Conservation (phyloP, 2,888 invertebrate genomes). For the Hedychridium roseum region DNA sequence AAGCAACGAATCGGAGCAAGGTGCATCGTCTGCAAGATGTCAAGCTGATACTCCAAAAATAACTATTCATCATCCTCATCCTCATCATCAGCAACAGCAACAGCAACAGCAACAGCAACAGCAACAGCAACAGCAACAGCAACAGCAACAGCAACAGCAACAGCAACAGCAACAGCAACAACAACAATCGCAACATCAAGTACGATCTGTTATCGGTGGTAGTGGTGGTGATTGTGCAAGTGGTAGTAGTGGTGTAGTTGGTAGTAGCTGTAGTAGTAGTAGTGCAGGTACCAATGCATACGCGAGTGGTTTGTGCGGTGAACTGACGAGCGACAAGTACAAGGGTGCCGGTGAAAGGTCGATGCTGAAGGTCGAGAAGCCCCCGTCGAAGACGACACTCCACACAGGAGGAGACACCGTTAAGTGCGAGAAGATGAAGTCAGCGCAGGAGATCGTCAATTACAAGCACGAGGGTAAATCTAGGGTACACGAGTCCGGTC, state of each 20-base stretch:
- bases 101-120: constrained; percentile 23
- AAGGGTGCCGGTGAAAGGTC: constrained; percentile 53
- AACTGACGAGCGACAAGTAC: constrained; percentile 38
- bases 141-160: too few species aligned
- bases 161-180: background rate
- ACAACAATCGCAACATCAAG: background rate
- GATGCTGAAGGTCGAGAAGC: constrained; percentile 48
- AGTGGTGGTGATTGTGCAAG: constrained; percentile 4
- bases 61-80: constrained; percentile 12
- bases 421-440: constrained; percentile 40
- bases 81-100: constrained; percentile 13
- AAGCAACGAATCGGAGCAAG: constrained; percentile 24
- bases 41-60: constrained; percentile 23
- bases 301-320: constrained; percentile 2
- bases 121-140: too few species aligned
- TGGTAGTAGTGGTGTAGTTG: constrained; percentile 15
- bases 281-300: too few species aligned
- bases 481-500: constrained; percentile 40
- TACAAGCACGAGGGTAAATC: constrained; percentile 40
- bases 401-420: constrained; percentile 27
- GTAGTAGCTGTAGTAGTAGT: background rate
- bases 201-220: background rate
- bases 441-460: constrained; percentile 40
- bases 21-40: constrained; percentile 7
- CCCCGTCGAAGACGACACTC: constrained; percentile 23